Evolutionary conservation across 2,888 invertebrate species (phyloP).

Genomic region (Thalpophila matura): DNA sequence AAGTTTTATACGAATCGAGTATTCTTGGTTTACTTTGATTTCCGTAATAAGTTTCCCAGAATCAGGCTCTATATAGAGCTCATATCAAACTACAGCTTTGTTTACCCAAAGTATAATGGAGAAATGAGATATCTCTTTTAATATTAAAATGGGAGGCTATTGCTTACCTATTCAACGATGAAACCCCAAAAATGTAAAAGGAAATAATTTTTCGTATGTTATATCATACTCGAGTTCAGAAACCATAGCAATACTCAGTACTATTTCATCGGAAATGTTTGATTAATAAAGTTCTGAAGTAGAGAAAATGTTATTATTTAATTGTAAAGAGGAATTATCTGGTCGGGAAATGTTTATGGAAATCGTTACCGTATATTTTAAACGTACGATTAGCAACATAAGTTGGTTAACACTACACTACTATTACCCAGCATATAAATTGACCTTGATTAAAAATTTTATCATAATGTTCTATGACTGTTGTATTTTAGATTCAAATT

Average conservation of each 20-base stretch:
- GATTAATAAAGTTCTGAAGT: constrained; percentile 5
- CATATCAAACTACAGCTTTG: neutral
- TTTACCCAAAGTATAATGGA: constrained; percentile 8
- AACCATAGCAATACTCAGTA: constrained; percentile 27
- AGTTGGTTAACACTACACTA: too few relatives aligned
- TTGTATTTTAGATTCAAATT: too few relatives aligned
- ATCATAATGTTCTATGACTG: too few relatives aligned
- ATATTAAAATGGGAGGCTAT: constrained; percentile 29
- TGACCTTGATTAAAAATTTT: too few relatives aligned
- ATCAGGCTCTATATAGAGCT: neutral
- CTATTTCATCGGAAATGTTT: constrained; percentile 14
- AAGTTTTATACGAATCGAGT: neutral
- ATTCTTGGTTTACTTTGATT: constrained; percentile 23
- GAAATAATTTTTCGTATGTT: constrained; percentile 6
- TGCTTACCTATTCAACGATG: constrained; percentile 2
- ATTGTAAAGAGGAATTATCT: neutral
- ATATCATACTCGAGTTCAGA: constrained; percentile 16
- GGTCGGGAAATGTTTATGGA: neutral
- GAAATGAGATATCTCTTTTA: constrained; percentile 20
- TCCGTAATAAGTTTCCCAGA: neutral
- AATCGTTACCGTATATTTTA: too few relatives aligned
- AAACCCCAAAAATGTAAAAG: constrained; percentile 40
- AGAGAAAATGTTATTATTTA: neutral
- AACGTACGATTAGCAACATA: too few relatives aligned
- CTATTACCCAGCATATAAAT: too few relatives aligned